Conservation (phyloP, 2,888 invertebrate species). For the Cistogaster globosa region DNA sequence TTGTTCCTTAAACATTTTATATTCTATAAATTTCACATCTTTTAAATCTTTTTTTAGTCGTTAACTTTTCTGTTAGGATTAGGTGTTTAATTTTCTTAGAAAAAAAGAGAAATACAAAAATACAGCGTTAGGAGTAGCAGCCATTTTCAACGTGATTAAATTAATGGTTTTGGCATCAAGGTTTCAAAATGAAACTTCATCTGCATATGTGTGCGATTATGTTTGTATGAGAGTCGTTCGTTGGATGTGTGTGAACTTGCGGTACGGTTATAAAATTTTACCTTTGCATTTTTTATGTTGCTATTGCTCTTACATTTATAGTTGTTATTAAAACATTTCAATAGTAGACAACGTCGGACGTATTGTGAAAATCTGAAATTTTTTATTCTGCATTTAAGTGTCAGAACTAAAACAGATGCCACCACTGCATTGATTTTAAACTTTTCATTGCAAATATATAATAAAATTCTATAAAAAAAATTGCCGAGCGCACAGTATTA, state of each 20-base stretch:
- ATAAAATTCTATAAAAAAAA: conserved; percentile 35
- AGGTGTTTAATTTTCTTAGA: conserved; percentile 53
- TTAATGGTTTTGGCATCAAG: conserved; percentile 61
- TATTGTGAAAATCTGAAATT: conserved; percentile 24
- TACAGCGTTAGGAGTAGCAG: conserved; percentile 4
- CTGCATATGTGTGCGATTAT: conserved; percentile 19
- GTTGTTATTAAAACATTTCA: conserved; percentile 19
- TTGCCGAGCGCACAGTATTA: conserved; percentile 49
- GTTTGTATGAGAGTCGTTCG: not conserved
- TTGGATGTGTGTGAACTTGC: conserved; percentile 7
- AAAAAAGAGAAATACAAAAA: conserved; percentile 17
- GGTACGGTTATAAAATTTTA: conserved; percentile 46
- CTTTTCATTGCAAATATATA: conserved; percentile 50
- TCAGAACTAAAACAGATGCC: conserved; percentile 46
- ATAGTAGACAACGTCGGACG: conserved; percentile 5
- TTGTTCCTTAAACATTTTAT: conserved; percentile 17
- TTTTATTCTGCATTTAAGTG: conserved; percentile 33
- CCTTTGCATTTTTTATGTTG: conserved; percentile 9
- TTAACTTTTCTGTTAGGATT: conserved; percentile 25
- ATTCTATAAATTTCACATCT: not conserved
- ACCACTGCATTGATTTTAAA: conserved; percentile 56
- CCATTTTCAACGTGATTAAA: conserved; percentile 50
- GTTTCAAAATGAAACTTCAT: conserved; percentile 54
- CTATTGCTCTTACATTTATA: not conserved
- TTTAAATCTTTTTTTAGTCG: not conserved